phyloP scores from a whole-genome alignment of 2,113 vertebrate species.

The Pituophis catenifer region DNA sequence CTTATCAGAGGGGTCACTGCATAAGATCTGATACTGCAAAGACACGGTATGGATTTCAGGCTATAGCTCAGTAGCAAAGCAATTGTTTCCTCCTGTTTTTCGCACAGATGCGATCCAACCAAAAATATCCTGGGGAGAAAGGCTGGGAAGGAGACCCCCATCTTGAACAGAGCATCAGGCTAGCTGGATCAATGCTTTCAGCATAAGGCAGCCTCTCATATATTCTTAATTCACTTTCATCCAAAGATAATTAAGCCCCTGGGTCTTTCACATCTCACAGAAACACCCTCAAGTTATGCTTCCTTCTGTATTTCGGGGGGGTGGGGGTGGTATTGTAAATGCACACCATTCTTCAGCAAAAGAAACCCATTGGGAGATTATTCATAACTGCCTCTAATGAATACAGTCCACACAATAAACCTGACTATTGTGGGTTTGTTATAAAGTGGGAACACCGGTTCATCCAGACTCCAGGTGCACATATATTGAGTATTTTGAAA shows the following conservation, averaged over 20 bases:
- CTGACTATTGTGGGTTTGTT: neutral
- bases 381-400: constrained; percentile 6
- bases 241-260: neutral
- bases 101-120: neutral
- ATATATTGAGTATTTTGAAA: neutral
- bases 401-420: neutral
- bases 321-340: neutral
- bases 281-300: neutral
- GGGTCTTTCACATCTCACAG: neutral
- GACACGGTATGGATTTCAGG: neutral
- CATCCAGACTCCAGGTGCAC: neutral
- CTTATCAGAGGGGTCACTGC: neutral
- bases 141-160: neutral
- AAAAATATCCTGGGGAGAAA: neutral
- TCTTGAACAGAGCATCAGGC: neutral
- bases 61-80: neutral
- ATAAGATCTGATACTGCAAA: neutral
- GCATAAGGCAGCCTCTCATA: neutral
- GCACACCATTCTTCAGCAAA: neutral
- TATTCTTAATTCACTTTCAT: neutral
- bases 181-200: neutral
- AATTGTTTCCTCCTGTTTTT: neutral
- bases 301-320: neutral
- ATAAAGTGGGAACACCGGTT: neutral
- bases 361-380: neutral